These are phyloP conservation scores for Chaetorhynchus papuensis DNA, from an alignment of 2,113 vertebrate genomes.

Conservation along the genomic window DNA sequence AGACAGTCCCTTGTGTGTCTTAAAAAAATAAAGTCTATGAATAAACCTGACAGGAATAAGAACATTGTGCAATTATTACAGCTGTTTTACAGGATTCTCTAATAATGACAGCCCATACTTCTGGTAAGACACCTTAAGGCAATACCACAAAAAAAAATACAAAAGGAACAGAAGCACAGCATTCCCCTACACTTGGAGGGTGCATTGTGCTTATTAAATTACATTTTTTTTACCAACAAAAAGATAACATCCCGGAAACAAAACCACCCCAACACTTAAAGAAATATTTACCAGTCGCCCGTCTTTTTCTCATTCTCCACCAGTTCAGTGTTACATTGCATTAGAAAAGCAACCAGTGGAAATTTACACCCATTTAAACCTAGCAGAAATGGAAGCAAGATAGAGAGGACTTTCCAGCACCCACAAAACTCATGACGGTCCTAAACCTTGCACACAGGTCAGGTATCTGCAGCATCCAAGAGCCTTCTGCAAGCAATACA, in stretches of 20 bases:
- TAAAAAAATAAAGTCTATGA: neutral
- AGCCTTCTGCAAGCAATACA: neutral
- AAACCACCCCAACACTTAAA: neutral
- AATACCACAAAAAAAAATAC: neutral
- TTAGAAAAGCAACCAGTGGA: neutral
- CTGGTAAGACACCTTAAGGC: neutral
- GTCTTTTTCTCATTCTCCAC: neutral
- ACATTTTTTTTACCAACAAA: neutral
- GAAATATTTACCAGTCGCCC: neutral
- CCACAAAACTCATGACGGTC: neutral
- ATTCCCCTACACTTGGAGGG: neutral
- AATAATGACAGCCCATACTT: neutral
- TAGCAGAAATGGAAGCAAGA: neutral
- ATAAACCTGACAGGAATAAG: slow-evolving; percentile 15
- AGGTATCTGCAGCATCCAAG: neutral
- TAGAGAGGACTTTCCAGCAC: neutral
- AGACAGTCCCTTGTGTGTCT: neutral
- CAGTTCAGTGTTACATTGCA: neutral
- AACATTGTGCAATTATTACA: slow-evolving; percentile 13
- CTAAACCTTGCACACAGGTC: neutral
- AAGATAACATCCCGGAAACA: neutral
- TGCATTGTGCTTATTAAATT: neutral
- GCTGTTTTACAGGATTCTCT: slow-evolving; percentile 7
- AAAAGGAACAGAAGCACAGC: neutral
- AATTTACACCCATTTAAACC: neutral